Percentiles rank a stretch among this genome's conserved stretches.
Conservation (phyloP, 2,797 vertebrate species). For the Rallus crepitans region DNA sequence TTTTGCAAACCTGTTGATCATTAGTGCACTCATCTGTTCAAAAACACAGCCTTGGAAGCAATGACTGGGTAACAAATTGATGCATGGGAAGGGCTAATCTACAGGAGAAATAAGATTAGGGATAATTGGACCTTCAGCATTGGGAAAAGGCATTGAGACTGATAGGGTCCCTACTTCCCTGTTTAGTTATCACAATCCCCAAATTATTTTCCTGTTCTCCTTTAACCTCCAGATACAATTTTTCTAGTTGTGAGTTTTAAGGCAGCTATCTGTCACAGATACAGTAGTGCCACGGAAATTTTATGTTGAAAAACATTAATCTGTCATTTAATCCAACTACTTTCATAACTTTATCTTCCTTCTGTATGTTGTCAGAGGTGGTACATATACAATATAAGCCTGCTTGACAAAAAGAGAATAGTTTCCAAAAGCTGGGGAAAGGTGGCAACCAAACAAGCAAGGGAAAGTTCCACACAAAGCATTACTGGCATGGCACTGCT, state of each 20-base stretch:
- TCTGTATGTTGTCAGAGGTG: neutral
- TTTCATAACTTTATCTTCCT: neutral
- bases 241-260: neutral
- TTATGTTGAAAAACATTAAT: neutral
- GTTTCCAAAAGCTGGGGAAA: neutral
- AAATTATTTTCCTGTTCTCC: neutral
- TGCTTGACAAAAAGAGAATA: neutral
- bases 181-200: neutral
- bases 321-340: neutral
- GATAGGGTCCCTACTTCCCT: neutral
- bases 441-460: neutral
- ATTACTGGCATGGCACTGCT: neutral
- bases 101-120: neutral
- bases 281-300: neutral
- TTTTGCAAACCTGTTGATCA: neutral
- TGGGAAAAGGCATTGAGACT: neutral
- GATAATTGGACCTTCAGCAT: neutral
- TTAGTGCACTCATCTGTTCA: neutral
- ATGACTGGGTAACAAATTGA: neutral
- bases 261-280: neutral
- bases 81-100: neutral
- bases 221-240: neutral
- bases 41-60: neutral
- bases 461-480: neutral
- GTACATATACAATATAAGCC: neutral